Evolutionary conservation across 2,113 vertebrate genomes (phyloP).

Genomic region (Tursiops truncatus): DNA sequence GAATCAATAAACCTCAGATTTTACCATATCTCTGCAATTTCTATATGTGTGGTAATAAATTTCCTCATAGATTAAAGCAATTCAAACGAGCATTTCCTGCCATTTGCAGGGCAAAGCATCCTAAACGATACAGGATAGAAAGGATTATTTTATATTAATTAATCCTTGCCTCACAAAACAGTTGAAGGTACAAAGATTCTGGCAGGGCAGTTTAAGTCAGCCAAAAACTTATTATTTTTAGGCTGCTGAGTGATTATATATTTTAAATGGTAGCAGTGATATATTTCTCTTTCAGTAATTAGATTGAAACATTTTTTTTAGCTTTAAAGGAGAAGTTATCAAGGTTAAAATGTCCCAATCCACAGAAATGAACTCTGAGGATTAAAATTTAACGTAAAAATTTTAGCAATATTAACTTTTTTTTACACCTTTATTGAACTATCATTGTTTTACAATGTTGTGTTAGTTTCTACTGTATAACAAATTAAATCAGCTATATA

Average conservation of each 20-base stretch:
- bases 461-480: too few relatives aligned
- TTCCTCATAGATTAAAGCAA: background rate
- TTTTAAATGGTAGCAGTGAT: background rate
- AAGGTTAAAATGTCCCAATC: background rate
- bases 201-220: background rate
- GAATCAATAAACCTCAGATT: background rate
- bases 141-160: background rate
- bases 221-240: background rate
- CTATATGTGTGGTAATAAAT: background rate
- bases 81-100: background rate
- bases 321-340: background rate
- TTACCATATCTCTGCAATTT: background rate
- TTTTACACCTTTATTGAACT: too few relatives aligned
- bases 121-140: background rate
- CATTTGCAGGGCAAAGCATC: background rate
- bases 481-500: too few relatives aligned
- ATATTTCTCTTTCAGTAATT: background rate
- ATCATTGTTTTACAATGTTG: too few relatives aligned
- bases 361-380: background rate
- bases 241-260: background rate
- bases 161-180: background rate
- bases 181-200: background rate
- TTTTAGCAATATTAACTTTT: background rate
- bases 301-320: background rate
- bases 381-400: background rate